A percentile compares a stretch with the other conserved stretches of the same genome.
Evolutionary conservation across 2,888 invertebrate species (phyloP).

Genomic region (Ochropacha duplaris): DNA sequence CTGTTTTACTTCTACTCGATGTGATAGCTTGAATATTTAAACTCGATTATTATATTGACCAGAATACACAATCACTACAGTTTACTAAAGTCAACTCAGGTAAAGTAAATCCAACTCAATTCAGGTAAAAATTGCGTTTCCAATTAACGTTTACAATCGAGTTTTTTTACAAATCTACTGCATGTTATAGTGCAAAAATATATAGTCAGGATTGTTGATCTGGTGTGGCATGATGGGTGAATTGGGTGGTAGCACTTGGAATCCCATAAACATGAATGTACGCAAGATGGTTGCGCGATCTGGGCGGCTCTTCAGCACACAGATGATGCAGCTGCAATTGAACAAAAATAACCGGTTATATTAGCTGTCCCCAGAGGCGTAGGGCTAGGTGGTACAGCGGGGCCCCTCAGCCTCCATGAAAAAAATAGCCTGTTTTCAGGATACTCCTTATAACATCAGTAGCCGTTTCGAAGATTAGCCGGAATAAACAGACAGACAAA

Average conservation of each 20-base stretch:
- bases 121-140: neutral
- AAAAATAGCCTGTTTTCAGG: too few relatives aligned
- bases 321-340: constrained; percentile 80
- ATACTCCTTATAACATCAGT: too few relatives aligned
- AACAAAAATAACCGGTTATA: too few relatives aligned
- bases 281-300: constrained; percentile 94
- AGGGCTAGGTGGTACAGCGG: too few relatives aligned
- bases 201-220: constrained; percentile 84
- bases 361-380: too few relatives aligned
- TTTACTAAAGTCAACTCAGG: neutral
- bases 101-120: neutral
- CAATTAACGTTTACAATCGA: neutral
- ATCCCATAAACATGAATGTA: constrained; percentile 98
- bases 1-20: constrained; percentile 21
- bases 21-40: constrained; percentile 10
- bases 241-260: constrained; percentile 92
- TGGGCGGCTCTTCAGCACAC: constrained; percentile 91
- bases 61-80: neutral
- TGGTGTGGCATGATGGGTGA: constrained; percentile 78
- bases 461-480: too few relatives aligned
- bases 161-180: constrained; percentile 42
- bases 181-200: constrained; percentile 79
- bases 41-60: neutral
- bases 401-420: too few relatives aligned
- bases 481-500: too few relatives aligned